phyloP scores from a whole-genome alignment of 1,140 invertebrate species.

The Caenorhabditis latens region DNA sequence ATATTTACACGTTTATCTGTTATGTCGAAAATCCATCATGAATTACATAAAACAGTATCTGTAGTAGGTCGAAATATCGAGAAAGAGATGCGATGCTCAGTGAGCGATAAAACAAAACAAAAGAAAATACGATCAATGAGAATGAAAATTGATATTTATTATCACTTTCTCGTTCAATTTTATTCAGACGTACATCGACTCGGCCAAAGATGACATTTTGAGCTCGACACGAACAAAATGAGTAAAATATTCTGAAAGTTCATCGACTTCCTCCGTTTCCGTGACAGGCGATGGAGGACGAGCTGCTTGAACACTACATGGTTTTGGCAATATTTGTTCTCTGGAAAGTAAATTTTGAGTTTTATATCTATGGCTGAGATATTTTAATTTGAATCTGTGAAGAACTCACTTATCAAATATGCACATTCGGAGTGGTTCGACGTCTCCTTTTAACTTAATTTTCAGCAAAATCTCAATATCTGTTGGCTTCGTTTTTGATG shows the following conservation, averaged over 20 bases:
- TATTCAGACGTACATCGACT: slow-evolving; percentile 63
- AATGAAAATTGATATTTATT: background rate
- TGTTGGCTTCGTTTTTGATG: background rate
- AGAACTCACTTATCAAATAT: slow-evolving; percentile 50
- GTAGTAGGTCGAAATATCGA: background rate
- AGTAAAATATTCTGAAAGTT: slow-evolving; percentile 66
- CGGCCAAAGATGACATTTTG: slow-evolving; percentile 66
- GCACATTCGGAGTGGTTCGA: slow-evolving; percentile 47
- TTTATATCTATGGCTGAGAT: background rate
- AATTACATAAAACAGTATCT: slow-evolving; percentile 37
- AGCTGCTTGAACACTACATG: slow-evolving; percentile 47
- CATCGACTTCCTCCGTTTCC: slow-evolving; percentile 57
- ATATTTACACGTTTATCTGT: no score
- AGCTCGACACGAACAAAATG: slow-evolving; percentile 67
- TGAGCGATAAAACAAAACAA: slow-evolving; percentile 2
- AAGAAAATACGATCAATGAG: background rate
- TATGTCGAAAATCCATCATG: no score
- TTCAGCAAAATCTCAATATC: slow-evolving; percentile 16
- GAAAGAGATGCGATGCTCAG: background rate
- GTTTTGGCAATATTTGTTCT: slow-evolving; percentile 32
- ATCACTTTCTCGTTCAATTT: background rate
- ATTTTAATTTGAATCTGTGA: background rate
- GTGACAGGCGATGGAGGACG: slow-evolving; percentile 30
- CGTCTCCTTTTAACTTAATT: slow-evolving; percentile 52
- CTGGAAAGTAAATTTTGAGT: background rate